Conservation (phyloP, 2,888 invertebrate species). For the Anodontia alba region DNA sequence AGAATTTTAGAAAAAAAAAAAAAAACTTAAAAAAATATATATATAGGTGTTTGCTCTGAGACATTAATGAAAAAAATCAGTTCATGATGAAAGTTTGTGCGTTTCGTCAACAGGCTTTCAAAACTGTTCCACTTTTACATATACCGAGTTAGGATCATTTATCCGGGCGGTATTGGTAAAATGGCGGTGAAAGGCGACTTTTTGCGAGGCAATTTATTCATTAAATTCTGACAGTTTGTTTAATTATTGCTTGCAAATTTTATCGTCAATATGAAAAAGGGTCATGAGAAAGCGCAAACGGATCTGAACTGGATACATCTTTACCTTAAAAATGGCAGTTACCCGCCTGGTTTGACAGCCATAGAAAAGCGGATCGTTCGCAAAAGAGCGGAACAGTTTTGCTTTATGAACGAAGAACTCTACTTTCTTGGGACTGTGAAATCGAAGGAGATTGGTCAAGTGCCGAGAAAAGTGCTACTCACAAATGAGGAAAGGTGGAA, state of each 20-base stretch:
- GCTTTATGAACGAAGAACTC: constrained; percentile 52
- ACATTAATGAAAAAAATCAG: too few species aligned
- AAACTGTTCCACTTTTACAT: not conserved
- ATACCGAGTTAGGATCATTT: not conserved
- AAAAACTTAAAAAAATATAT: too few species aligned
- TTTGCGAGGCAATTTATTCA: constrained; percentile 43
- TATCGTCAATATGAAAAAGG: constrained; percentile 12
- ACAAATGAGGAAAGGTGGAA: constrained; percentile 46
- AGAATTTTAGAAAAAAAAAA: too few species aligned
- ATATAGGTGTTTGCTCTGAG: too few species aligned
- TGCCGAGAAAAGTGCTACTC: constrained; percentile 49
- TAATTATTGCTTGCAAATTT: not conserved
- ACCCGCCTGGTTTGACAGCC: constrained; percentile 54
- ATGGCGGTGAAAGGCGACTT: constrained; percentile 62
- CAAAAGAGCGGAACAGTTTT: constrained; percentile 65
- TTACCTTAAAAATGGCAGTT: constrained; percentile 55
- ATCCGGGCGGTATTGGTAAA: constrained; percentile 23
- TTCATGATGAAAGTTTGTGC: too few species aligned
- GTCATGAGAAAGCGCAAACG: constrained; percentile 40
- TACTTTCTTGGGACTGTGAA: constrained; percentile 57
- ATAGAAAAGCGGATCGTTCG: constrained; percentile 60
- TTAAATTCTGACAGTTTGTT: constrained; percentile 28
- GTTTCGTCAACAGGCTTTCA: not conserved
- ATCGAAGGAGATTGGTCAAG: constrained; percentile 48
- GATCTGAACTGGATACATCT: constrained; percentile 55